Evolutionary conservation across 2,113 vertebrate genomes (phyloP).

Genomic region (Glareola pratincola): DNA sequence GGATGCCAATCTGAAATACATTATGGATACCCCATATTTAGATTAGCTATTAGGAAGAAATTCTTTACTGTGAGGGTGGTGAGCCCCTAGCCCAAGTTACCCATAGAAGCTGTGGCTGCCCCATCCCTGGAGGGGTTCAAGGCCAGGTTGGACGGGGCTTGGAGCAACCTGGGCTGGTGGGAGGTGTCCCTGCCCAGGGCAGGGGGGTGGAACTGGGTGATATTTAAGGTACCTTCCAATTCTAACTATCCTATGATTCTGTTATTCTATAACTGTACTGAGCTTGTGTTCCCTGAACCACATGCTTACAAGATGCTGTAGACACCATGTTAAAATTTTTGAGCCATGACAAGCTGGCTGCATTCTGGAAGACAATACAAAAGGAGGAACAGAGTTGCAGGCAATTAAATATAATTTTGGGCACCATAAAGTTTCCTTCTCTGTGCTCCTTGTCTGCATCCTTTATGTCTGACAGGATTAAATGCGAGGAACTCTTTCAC

Average conservation of each 20-base stretch:
- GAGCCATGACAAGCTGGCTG: accelerated
- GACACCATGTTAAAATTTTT: background rate
- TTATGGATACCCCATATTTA: no score
- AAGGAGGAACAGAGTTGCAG: background rate
- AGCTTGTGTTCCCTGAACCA: background rate
- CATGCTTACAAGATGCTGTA: background rate
- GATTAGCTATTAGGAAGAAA: no score
- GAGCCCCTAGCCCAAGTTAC: no score
- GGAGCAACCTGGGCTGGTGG: no score
- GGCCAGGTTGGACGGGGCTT: no score
- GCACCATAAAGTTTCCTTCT: background rate
- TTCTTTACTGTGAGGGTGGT: no score
- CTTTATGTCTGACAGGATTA: background rate
- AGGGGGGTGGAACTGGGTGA: no score
- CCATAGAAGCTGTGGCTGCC: no score
- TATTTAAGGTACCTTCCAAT: no score
- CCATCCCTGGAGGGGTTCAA: no score
- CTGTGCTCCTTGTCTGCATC: background rate
- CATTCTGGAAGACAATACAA: background rate
- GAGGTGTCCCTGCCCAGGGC: no score
- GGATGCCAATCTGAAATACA: background rate
- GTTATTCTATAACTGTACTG: background rate
- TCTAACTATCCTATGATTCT: no score
- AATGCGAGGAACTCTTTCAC: background rate
- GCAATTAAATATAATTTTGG: background rate